phyloP scores from a whole-genome alignment of 2,113 vertebrate species.

The Peromyscus leucopus region DNA sequence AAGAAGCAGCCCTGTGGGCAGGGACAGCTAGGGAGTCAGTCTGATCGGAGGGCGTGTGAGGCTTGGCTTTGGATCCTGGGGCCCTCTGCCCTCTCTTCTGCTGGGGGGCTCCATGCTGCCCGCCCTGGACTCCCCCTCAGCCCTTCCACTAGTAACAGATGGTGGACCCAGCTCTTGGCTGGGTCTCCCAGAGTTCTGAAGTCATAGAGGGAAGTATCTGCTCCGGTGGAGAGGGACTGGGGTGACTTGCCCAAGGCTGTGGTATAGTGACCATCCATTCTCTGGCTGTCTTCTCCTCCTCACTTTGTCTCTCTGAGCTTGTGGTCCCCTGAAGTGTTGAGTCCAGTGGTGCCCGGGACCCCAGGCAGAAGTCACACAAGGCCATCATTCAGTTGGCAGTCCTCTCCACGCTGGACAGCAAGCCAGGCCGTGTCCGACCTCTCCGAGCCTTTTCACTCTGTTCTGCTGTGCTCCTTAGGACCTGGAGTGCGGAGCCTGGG shows the following conservation, averaged over 20 bases:
- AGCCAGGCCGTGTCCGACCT: no score
- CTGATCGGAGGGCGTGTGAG: neutral
- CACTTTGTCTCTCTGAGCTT: neutral
- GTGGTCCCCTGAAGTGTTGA: neutral
- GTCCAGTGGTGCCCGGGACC: neutral
- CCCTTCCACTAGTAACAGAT: neutral
- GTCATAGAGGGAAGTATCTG: neutral
- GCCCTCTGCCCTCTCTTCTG: neutral
- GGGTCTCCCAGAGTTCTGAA: neutral
- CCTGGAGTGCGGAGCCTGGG: neutral
- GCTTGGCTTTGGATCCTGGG: neutral
- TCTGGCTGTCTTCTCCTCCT: neutral
- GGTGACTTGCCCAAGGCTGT: neutral
- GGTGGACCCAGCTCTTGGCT: neutral
- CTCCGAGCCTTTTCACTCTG: neutral
- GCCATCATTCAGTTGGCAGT: neutral
- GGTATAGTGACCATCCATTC: neutral
- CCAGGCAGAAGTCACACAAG: neutral
- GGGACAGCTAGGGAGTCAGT: neutral
- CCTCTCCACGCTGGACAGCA: neutral
- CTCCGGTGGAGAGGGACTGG: neutral
- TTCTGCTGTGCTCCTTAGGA: neutral
- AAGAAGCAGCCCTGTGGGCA: neutral
- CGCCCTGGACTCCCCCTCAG: neutral
- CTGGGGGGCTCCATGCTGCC: neutral